These are phyloP conservation scores for Cydia pomonella DNA, from an alignment of 1,140 invertebrate species.

Conservation along the genomic window DNA sequence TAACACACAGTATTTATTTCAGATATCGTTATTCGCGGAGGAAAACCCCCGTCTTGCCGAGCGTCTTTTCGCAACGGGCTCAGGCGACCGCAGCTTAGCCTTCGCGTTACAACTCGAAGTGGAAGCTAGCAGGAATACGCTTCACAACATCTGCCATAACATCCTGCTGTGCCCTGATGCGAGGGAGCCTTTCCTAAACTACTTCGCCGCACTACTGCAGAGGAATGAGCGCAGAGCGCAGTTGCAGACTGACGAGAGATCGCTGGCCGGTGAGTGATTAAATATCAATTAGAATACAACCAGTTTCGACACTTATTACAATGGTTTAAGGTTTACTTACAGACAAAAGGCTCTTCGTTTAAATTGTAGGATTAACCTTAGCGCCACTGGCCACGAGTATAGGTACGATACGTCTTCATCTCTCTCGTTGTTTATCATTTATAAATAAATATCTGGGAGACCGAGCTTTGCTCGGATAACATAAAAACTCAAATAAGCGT, in stretches of 20 bases:
- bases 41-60: conserved; percentile 92
- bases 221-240: conserved; percentile 94
- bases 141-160: conserved; percentile 92
- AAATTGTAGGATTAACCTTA: no score
- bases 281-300: neutral
- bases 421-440: no score
- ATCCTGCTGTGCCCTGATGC: conserved; percentile 89
- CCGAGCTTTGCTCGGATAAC: no score
- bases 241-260: conserved; percentile 92
- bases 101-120: conserved; percentile 86
- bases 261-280: conserved; percentile 83
- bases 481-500: no score
- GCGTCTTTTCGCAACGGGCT: conserved; percentile 67
- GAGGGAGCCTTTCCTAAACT: conserved; percentile 88
- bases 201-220: conserved; percentile 87
- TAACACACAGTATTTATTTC: neutral
- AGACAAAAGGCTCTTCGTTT: neutral
- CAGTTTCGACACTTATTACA: neutral
- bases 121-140: conserved; percentile 85
- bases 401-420: no score
- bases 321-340: neutral
- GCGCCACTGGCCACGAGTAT: no score
- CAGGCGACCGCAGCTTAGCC: conserved; percentile 78
- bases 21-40: conserved; percentile 93
- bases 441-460: no score